Evolutionary conservation across 2,888 invertebrate genomes (phyloP), one percentile per base, ranked within the genome.

Genomic region (Acleris holmiana): DNA sequence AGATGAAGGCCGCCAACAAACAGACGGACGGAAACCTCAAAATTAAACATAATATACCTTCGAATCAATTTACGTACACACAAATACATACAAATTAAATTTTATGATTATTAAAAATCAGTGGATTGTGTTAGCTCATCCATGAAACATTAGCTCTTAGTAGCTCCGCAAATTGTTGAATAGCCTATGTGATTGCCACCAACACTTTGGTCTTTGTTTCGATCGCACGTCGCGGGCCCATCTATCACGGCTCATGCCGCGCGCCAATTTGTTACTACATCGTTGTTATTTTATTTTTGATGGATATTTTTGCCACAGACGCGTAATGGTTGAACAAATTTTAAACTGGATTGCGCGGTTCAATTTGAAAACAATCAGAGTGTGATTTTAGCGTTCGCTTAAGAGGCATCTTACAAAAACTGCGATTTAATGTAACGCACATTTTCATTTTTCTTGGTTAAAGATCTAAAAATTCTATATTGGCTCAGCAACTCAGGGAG

Each of bases 151-250:
- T 40, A 55, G 4, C 10, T 46, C 44, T 76, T 76, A 76, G 74
- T 80, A 76, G 71, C 75, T 86, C 76, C 70, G 69, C 71, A 79
- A 77, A 78, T 76, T 81, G 80, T 78, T 85, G 85, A 88, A 89
- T 89, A 88, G 85, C 78, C 83, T 77, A 76, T 84, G 82, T 86
- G 86, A 89, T 89, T 89, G 87, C 86, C 83, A 82, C 83, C 82
- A 86, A 84, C 88, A 85, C 86, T 88, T 83, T 83, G 81, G 80
- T 82, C 86, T 88, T 89, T 89, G 89, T 90, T 89, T 85, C 78
- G 79, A 80, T 75, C 79, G 78, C 85, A 84, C 84, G 83, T 84
- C 82, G 80, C 75, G 71, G 69, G 71, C 74, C 77, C 86, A 90
- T 91, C 88, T 83, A 90, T 90, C 89, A 89, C 82, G 78, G 85